Evolutionary conservation across 2,797 vertebrate genomes (phyloP), one percentile per base, ranked within the genome.

Genomic region (Somateria mollissima): DNA sequence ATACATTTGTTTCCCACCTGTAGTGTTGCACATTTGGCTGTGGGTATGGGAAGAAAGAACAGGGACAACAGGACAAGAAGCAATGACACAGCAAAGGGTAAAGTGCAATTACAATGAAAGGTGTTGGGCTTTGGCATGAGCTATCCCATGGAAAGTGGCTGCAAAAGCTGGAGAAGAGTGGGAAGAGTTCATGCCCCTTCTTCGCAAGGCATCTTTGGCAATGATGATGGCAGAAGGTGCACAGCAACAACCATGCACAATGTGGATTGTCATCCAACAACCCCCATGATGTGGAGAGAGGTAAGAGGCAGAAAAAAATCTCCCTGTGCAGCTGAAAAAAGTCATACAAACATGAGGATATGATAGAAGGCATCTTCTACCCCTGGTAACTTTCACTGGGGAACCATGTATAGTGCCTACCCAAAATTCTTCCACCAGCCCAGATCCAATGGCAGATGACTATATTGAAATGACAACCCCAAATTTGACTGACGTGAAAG

Each of bases 371-470:
- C 3, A 14, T 41, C 45, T 81, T 65, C 58, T 62, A 54, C 6
- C 11, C 25, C 10, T 53, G 28, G 6, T 3, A 72, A 6, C 10
- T 84, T 89, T 61, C 43, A 25, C 5, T 83, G 65, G 69, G 80
- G 49, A 58, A 14, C 22, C 13, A 11, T 0, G 0, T 16, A 30
- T 3, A 25, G 19, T 15, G 6, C 54, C 34, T 64, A 34, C 3
- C 10, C 30, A 24, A 72, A 88, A 51, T 24, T 12, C 19, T 8
- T 56, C 20, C 19, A 19, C 6, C n/a, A 64, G 4, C 10, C 22
- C 41, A 80, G 45, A 39, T 91, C 67, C 5, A 20, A 24, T 54
- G 24, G 45, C 8, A 4, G 8, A 13, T 1, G 45, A 41, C 37
- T 82, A 11, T 34, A 69, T 21, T 78, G 86, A 90, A 94, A 49